phyloP scores from a whole-genome alignment of 1,140 invertebrate genomes.

The Anthonomus grandis region DNA sequence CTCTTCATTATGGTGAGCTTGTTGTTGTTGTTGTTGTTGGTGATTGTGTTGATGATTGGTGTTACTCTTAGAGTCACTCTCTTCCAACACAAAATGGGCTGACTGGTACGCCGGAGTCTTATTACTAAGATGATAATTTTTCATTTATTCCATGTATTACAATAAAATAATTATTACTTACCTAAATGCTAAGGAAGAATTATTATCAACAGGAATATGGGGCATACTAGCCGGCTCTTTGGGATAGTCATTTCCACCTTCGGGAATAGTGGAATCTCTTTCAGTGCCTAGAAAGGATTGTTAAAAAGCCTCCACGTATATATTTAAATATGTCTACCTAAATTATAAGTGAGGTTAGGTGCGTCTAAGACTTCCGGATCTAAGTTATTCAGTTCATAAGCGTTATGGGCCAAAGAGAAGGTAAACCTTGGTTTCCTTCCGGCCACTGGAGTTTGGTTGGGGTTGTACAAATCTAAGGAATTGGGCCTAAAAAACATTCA shows the following conservation, averaged over 20 bases:
- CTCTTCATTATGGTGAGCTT: too few species aligned
- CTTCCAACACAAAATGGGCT: constrained; percentile 58
- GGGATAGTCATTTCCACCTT: constrained; percentile 48
- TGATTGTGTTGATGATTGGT: constrained; percentile 5
- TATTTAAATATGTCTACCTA: constrained; percentile 24
- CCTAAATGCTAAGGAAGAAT: constrained; percentile 15
- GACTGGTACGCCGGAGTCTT: constrained; percentile 72
- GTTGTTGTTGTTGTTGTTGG: constrained; percentile 15
- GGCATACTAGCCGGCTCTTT: constrained; percentile 58
- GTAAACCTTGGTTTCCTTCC: constrained; percentile 53
- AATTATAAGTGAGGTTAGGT: constrained; percentile 51
- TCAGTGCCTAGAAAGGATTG: constrained; percentile 28
- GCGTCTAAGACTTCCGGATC: constrained; percentile 59
- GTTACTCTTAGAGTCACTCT: constrained; percentile 1
- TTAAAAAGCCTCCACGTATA: background rate
- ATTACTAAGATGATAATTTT: constrained; percentile 50
- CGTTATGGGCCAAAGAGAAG: constrained; percentile 58
- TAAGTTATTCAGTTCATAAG: constrained; percentile 60
- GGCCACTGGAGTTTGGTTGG: constrained; percentile 46
- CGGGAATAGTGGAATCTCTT: constrained; percentile 34
- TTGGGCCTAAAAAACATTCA: constrained; percentile 46
- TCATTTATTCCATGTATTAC: too few species aligned
- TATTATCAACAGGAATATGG: constrained; percentile 49
- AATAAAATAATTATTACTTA: too few species aligned
- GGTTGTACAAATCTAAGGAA: constrained; percentile 53